Conservation (phyloP, 1,140 invertebrate genomes). For the Agrypnia vestita region DNA sequence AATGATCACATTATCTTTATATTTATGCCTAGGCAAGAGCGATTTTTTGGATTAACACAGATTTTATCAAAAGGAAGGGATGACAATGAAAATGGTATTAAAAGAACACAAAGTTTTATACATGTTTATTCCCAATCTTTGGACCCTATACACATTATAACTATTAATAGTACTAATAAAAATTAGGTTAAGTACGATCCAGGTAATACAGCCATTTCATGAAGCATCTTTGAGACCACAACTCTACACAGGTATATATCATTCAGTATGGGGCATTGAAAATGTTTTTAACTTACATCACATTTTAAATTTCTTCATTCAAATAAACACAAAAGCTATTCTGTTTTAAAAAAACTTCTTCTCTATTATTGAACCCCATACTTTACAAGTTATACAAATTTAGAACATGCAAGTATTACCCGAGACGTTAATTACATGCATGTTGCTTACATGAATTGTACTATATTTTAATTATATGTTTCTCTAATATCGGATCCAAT, state of each 20-base stretch:
- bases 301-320: not conserved
- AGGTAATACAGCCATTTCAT: slow-evolving; percentile 58
- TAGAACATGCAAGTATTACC: slow-evolving; percentile 55
- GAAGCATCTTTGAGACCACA: not conserved
- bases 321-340: not conserved
- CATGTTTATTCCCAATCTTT: slow-evolving; percentile 75
- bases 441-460: slow-evolving; percentile 59
- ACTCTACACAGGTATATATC: not conserved
- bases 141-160: slow-evolving; percentile 75
- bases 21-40: no score
- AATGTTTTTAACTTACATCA: not conserved
- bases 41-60: no score
- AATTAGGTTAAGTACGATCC: slow-evolving; percentile 61
- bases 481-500: slow-evolving; percentile 61
- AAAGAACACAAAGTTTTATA: slow-evolving; percentile 69
- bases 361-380: not conserved
- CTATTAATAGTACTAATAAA: slow-evolving; percentile 73
- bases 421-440: slow-evolving; percentile 52
- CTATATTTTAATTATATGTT: slow-evolving; percentile 60
- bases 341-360: slow-evolving; percentile 3
- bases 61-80: no score
- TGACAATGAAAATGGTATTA: slow-evolving; percentile 48
- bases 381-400: slow-evolving; percentile 4
- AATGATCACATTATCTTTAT: no score
- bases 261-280: slow-evolving; percentile 24